Base-by-base conservation (phyloP, 1,140 invertebrate species). In the Copidosoma floridanum region DNA sequence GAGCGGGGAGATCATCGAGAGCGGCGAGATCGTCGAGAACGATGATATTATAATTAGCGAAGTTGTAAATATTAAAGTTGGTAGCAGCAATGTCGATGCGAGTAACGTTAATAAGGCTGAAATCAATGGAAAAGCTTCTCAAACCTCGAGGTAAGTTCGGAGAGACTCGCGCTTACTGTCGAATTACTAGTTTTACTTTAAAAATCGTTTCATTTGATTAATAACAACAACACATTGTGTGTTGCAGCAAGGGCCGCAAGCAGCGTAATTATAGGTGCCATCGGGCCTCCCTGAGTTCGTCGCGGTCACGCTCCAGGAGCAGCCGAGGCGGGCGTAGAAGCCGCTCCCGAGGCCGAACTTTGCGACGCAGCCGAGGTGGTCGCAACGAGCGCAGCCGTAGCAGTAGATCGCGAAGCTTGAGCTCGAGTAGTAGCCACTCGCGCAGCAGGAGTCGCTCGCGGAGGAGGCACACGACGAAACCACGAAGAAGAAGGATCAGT, bases 361-460 rank as follows among this genome's bases (percentile, higher is more conserved):
- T 56, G 21, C 35, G 37, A 29, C 48, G 66, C 43, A 66, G 68
- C 6, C 56, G 50, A 18, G 65, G 38, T 21, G 50, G 52, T 6
- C 70, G 70, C 80, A 32, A 66, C 16, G 41, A 10, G 12, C 18
- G 27, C 24, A 40, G 32, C 21, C 40, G 50, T 2, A 52, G 51
- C n/a, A 21, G 18, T 2, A 40, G 29, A 2, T 21, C 2, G 0
- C 43, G 40, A 24, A 69, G 70, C 80, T 29, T 66, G 1, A 37
- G 38, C 21, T 21, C 27, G 1, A 57, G 41, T 57, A 21, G 26
- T 18, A 40, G 55, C 20, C 21, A 26, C 26, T n/a, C 21, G 21
- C 18, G 40, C 18, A 43, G 47, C 29, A 47, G 57, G 14, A 61
- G 72, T 81, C 20, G 64, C 81, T n/a, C 85, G 74, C 81, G 69